Base-by-base conservation (phyloP, 1,140 invertebrate species). In the Solenopsis invicta region DNA sequence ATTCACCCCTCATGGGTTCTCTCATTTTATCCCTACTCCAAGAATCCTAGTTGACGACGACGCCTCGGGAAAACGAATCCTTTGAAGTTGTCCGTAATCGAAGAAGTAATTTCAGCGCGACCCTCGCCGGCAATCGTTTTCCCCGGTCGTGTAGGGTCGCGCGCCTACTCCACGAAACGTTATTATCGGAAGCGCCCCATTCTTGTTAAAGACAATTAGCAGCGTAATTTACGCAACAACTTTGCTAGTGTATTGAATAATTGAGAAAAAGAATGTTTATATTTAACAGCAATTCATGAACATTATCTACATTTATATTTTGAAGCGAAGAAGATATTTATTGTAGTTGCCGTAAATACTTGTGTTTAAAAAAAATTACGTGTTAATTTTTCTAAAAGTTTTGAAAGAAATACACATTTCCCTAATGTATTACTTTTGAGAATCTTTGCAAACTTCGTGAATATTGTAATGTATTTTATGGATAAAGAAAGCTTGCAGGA, bases 21-120 rank as follows among this genome's bases (percentile, higher is more conserved):
- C 80, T 69, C 76, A 67, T 69, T 86, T 69, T 21, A 9, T 54
- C 76, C 45, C 64, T 86, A 24, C 16, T 12, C 21, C 45, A 29
- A 24, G 45, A 48, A 84, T 71, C 41, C 85, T 24, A 48, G 66
- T 71, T 37, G 50, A n/a, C 77, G 50, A n/a, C 77, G 66, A 34
- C 56, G 76, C 87, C 72, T 52, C 52, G 18, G 81, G 50, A 21
- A 76, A 88, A 77, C 82, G 62, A 87, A 76, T 89, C 87, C 90
- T 91, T 92, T 92, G 90, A 92, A 76, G 89, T 88, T 6, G 29
- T 13, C 18, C 41, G 80, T 88, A 87, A 92, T 89, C 89, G 88
- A 85, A 86, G 74, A 88, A 89, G 89, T 86, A 92, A 93, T 93
- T 91, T 80, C 85, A 67, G n/a, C 50, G 16, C 37, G 52, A 81